A percentile compares a stretch with the other conserved stretches of the same genome.
Conservation (phyloP, 1,140 invertebrate genomes). For the Campoletis sonorensis region DNA sequence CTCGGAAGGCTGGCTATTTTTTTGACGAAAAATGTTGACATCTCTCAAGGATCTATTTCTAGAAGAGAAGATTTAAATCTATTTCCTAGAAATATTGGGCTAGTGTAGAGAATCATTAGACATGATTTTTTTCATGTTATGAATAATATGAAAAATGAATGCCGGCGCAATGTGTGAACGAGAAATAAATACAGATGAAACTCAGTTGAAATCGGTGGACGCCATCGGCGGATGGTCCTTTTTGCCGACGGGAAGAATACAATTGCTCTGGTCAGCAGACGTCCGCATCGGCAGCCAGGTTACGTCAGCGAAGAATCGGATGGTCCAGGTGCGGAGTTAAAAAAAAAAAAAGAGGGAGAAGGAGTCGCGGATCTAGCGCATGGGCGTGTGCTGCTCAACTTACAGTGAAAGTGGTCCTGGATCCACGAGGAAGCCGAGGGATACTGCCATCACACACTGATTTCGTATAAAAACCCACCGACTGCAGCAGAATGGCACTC, state of each 20-base stretch:
- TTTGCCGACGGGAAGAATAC: not conserved
- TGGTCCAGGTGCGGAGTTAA: slow-evolving; percentile 53
- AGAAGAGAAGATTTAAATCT: too few relatives aligned
- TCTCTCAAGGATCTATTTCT: too few relatives aligned
- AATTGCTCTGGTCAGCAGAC: not conserved
- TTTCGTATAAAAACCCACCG: slow-evolving; percentile 66
- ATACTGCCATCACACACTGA: slow-evolving; percentile 42
- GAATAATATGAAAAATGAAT: not conserved
- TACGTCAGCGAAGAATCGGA: slow-evolving; percentile 62
- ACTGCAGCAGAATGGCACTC: slow-evolving; percentile 58
- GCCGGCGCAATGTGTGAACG: not conserved
- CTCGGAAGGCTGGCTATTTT: too few relatives aligned
- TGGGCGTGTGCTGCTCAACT: slow-evolving; percentile 53
- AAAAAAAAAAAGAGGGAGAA: slow-evolving; percentile 49
- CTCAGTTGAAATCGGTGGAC: too few relatives aligned
- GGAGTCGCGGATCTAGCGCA: slow-evolving; percentile 46
- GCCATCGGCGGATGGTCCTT: not conserved
- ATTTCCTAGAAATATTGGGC: too few relatives aligned
- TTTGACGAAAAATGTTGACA: too few relatives aligned
- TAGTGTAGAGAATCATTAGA: too few relatives aligned
- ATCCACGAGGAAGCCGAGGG: slow-evolving; percentile 50
- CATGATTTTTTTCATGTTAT: too few relatives aligned
- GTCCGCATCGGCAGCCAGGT: slow-evolving; percentile 43
- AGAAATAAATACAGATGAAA: too few relatives aligned
- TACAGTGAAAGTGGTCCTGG: slow-evolving; percentile 66